Evolutionary conservation across 2,113 vertebrate genomes (phyloP).

Genomic region (Sakesphorus luctuosus): DNA sequence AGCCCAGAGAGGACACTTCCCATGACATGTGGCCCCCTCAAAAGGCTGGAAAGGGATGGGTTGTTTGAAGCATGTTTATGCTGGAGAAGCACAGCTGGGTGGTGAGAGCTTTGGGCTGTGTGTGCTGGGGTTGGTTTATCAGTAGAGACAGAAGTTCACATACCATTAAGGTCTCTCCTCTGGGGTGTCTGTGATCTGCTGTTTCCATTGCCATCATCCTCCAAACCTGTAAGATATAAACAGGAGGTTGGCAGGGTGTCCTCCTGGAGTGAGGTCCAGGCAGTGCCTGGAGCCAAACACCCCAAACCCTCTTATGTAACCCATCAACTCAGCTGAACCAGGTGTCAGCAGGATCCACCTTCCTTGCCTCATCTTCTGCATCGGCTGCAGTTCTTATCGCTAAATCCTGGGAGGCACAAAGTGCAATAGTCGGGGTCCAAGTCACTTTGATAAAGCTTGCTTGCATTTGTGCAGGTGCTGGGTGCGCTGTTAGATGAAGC

Average conservation of each 20-base stretch:
- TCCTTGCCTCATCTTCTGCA: not conserved
- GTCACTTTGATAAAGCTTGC: not conserved
- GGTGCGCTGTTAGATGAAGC: not conserved
- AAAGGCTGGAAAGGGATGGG: not conserved
- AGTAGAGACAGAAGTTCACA: not conserved
- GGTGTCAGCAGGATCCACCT: not conserved
- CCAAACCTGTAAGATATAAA: slow-evolving; percentile 17
- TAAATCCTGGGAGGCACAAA: not conserved
- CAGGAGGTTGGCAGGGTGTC: not conserved
- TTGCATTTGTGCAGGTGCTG: not conserved
- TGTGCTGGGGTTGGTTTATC: not conserved
- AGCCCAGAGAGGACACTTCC: accelerated
- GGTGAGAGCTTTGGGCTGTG: not conserved
- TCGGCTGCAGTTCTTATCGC: not conserved
- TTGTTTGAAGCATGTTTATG: not conserved
- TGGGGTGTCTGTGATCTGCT: slow-evolving; percentile 27
- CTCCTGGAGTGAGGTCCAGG: not conserved
- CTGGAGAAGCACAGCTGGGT: accelerated
- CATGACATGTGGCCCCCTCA: accelerated
- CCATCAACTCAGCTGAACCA: not conserved
- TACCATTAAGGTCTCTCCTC: slow-evolving; percentile 48
- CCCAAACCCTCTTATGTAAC: not conserved
- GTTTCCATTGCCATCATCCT: slow-evolving; percentile 59
- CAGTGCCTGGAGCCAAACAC: not conserved
- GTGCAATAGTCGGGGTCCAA: not conserved